Base-by-base conservation (phyloP, 2,888 invertebrate genomes). In the Caenorhabditis zanzibari region DNA sequence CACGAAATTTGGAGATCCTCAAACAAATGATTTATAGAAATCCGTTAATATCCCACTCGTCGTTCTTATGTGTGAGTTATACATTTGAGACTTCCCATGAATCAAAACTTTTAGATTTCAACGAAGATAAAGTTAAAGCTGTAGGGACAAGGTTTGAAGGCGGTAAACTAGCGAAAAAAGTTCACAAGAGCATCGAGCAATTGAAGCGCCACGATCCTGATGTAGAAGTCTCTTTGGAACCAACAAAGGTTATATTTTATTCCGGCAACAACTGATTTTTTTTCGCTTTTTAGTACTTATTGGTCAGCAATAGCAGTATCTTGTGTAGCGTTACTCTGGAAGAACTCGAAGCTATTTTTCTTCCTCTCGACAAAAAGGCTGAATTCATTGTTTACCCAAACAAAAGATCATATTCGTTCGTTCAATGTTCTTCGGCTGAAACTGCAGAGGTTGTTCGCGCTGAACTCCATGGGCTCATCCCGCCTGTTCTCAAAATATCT, bases 261-360 rank as follows among this genome's bases (percentile, higher is more conserved):
- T 7, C 32, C 7, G 7, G 32, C 38, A 12, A 38, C 12, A 38
- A 38, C 7, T 10, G 10, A 38, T 12, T 9, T 28, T 16, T 56
- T 14, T 12, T n/a, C 19, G n/a, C n/a, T n/a, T 73, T 88, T 38
- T 79, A 90, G 90, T 79, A 49, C 32, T 76, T 90, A 2, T 83
- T 89, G 44, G 88, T 90, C 26, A 86, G 86, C 61, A 90, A 90
- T 73, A 89, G 88, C 81, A 88, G 89, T 59, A 85, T 88, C 4
- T 68, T 90, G 1, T 89, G 90, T 58, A 89, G 88, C 1, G 90
- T 90, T 5, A 76, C 88, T 0, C 77, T 86, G 35, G 89, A 88
- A 81, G 86, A 90, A 38, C 84, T 90, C 26, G 87, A 89, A 64
- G 63, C 35, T 9, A 86, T 90, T 28, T 88, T 90, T 73, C 52